Evolutionary conservation across 2,888 invertebrate genomes (phyloP), one percentile per base, ranked within the genome.

Genomic region (Melanotus villosus): DNA sequence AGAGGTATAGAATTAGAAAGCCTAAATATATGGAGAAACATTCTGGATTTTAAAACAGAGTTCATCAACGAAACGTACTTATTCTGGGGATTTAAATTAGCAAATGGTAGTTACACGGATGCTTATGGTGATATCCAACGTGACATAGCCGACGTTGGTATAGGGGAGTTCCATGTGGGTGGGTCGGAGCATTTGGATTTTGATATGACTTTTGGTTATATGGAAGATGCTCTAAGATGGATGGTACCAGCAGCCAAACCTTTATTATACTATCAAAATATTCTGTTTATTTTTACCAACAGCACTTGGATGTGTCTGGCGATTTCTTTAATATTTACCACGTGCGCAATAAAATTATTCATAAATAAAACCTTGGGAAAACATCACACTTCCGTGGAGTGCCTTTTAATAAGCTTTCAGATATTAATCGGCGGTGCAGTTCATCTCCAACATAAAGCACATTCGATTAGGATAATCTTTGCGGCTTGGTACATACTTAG

Each of bases 141-240:
- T n/a, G 18, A 32, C 1, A n/a, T 14, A 4, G 34, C 38, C 6
- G 56, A 30, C 2, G 12, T 56, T 9, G 5, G 18, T 10, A 12
- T 56, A n/a, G 56, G 56, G 1, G 19, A n/a, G 5, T 56, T 56
- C 32, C 54, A 36, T 1, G 12, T 12, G 4, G 5, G 7, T 30
- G 2, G 6, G 6, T 12, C 19, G 0, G 56, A 56, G 10, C 6
- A 36, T 32, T 34, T 16, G 0, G 34, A 56, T 18, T 56, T 56
- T 34, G 34, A 56, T 18, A 56, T 56, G 56, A 6, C 19, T 2
- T 56, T 36, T 36, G n/a, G 34, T 19, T 19, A 36, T 19, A 34
- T 56, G 32, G 56, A 56, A 56, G 56, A 56, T 18, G 7, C 16
- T 7, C 6, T 32, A 1, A 21, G 19, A n/a, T 36, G 34, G 56